These are phyloP conservation scores for Nettapus auritus DNA, from an alignment of 2,113 vertebrate species.

Conservation along the genomic window DNA sequence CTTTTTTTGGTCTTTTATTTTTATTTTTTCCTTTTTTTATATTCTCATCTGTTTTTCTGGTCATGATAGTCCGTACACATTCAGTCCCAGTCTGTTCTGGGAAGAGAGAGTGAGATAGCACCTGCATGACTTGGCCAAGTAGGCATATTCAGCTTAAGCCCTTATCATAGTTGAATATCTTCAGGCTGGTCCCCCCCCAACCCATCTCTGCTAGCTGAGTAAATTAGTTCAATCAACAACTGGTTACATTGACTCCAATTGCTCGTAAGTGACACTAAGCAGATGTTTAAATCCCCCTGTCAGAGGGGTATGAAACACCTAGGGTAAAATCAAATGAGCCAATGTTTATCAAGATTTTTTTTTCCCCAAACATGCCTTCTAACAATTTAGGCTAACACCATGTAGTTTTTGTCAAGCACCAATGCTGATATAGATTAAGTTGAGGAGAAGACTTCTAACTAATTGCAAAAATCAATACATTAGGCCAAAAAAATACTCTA, in stretches of 20 bases:
- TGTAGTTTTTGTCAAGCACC: not conserved
- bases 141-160: not conserved
- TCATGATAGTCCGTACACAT: accelerated
- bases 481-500: not conserved
- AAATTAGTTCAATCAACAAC: not conserved
- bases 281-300: not conserved
- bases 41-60: not conserved
- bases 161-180: not conserved
- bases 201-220: not conserved
- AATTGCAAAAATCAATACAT: not conserved
- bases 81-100: not conserved
- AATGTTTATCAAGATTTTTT: not conserved
- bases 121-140: not conserved
- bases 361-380: not conserved
- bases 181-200: not conserved
- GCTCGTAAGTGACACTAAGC: not conserved
- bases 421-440: not conserved
- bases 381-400: not conserved
- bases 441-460: not conserved
- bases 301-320: not conserved
- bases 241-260: not conserved
- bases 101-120: not conserved
- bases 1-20: not conserved
- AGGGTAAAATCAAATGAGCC: not conserved
- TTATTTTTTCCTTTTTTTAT: not conserved